Conservation (phyloP, 2,888 invertebrate species). For the Pegoplata infirma region DNA sequence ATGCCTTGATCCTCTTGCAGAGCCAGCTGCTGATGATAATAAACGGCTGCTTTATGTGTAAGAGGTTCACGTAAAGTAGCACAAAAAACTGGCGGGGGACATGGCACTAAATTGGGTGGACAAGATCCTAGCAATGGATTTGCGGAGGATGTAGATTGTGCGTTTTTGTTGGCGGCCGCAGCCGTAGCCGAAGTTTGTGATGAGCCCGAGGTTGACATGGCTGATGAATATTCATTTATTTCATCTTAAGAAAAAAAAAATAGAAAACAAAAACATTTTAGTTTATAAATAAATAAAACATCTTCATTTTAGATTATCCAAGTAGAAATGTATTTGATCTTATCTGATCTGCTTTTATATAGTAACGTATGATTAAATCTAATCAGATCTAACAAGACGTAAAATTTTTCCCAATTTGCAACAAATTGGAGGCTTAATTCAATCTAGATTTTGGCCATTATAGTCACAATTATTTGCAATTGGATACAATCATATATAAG, state of each 20-base stretch:
- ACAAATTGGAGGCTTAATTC: no score
- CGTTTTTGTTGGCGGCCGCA: slow-evolving; percentile 44
- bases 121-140: slow-evolving; percentile 64
- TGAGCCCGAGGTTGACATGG: slow-evolving; percentile 66
- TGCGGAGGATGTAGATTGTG: slow-evolving; percentile 55
- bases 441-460: no score
- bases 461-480: no score
- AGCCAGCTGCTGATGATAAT: slow-evolving; percentile 89
- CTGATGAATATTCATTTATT: slow-evolving; percentile 79
- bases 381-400: no score
- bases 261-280: background rate
- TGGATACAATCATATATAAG: no score
- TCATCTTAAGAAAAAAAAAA: slow-evolving; percentile 79
- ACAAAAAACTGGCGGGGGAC: slow-evolving; percentile 85
- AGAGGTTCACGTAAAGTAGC: slow-evolving; percentile 81
- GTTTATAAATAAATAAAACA: no score
- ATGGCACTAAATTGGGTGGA: slow-evolving; percentile 72
- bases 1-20: slow-evolving; percentile 93
- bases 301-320: no score
- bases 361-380: no score
- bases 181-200: slow-evolving; percentile 60
- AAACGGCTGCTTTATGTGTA: slow-evolving; percentile 87
- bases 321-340: no score
- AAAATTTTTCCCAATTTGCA: no score
- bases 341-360: no score